Percentiles rank a stretch among this genome's conserved stretches.
Conservation (phyloP, 2,797 vertebrate genomes). For the Betta splendens region DNA sequence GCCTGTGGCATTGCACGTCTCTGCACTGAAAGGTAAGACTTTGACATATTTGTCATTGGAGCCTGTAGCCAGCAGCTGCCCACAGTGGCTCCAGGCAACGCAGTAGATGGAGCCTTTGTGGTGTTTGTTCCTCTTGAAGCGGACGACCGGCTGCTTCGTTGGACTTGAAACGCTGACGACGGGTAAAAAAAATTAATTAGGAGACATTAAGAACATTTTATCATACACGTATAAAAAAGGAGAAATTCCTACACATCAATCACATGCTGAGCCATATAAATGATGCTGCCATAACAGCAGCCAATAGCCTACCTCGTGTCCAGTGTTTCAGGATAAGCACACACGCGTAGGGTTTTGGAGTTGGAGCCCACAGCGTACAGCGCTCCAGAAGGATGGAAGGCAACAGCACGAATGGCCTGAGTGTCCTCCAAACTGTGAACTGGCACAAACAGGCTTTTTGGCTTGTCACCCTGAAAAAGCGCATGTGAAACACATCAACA, state of each 20-base stretch:
- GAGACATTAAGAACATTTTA: no score
- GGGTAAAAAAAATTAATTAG: no score
- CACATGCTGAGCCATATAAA: not conserved
- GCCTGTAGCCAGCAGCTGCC: constrained; percentile 95
- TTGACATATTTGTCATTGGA: constrained; percentile 99
- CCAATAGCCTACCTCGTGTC: constrained; percentile 84
- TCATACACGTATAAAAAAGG: no score
- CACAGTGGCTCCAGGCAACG: constrained; percentile 97
- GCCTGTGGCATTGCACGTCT: constrained; percentile 98
- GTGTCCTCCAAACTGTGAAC: constrained; percentile 93
- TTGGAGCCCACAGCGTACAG: constrained; percentile 96
- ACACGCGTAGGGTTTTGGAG: constrained; percentile 95
- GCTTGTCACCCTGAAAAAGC: constrained; percentile 62
- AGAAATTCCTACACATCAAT: no score
- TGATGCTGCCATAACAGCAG: not conserved
- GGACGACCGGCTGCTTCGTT: constrained; percentile 87
- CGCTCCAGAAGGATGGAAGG: constrained; percentile 93
- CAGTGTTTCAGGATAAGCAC: constrained; percentile 91
- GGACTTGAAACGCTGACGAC: constrained; percentile 77
- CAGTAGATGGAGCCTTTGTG: constrained; percentile 99
- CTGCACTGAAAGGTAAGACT: constrained; percentile 95
- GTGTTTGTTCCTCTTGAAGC: constrained; percentile 98
- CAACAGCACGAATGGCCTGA: constrained; percentile 94
- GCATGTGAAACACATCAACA: constrained; percentile 15
- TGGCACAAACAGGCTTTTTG: constrained; percentile 67